Conservation (phyloP, 2,113 vertebrate genomes). For the Sander lucioperca region DNA sequence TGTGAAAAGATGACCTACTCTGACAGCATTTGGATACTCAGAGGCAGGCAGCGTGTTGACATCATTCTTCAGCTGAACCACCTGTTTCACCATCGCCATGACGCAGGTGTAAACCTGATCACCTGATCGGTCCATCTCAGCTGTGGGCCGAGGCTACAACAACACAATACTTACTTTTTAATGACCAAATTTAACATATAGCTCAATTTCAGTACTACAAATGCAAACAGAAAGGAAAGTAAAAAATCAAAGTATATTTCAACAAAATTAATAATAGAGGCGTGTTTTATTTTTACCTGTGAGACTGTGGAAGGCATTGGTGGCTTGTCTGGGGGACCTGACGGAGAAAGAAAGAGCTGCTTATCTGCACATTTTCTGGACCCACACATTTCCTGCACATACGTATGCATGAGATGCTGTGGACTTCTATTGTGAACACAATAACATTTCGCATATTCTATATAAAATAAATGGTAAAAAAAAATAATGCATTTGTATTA, state of each 20-base stretch:
- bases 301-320: conserved; percentile 49
- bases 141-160: conserved; percentile 83
- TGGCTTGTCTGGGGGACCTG: conserved; percentile 87
- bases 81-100: conserved; percentile 93
- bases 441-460: not conserved
- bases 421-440: not conserved
- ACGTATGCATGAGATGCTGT: not conserved
- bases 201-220: not conserved
- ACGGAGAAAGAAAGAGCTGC: conserved; percentile 14
- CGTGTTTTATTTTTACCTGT: conserved; percentile 74
- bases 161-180: not conserved
- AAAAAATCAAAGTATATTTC: not conserved
- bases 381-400: not conserved
- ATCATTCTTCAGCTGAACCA: conserved; percentile 93
- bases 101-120: conserved; percentile 91
- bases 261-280: not conserved
- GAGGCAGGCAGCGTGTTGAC: conserved; percentile 87
- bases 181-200: not conserved
- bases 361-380: not conserved
- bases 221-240: not conserved
- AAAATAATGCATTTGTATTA: not conserved
- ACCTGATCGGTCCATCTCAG: conserved; percentile 92
- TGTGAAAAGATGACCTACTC: conserved; percentile 78
- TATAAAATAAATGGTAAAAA: not conserved
- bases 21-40: conserved; percentile 90